A percentile compares a stretch with the other conserved stretches of the same genome.
These are phyloP conservation scores for Zaprionus lineosus DNA, from an alignment of 2,888 invertebrate genomes.

Conservation along the genomic window DNA sequence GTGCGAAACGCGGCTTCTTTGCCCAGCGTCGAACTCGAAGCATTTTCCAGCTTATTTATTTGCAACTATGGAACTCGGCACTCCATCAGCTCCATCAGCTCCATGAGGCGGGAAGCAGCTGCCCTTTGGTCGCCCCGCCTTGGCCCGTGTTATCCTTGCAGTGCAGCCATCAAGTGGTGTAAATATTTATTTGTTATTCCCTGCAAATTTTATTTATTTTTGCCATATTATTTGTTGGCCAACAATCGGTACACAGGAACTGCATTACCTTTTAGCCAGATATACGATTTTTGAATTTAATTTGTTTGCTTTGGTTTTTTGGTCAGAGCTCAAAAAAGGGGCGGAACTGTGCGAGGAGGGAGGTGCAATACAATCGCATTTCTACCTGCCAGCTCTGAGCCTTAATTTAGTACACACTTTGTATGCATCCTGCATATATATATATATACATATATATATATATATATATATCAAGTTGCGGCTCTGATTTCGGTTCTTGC, in stretches of 20 bases:
- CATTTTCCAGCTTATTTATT: conserved; percentile 59
- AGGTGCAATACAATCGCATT: no score
- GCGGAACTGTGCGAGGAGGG: no score
- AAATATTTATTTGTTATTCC: conserved; percentile 69
- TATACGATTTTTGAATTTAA: conserved; percentile 54
- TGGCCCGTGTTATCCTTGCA: background rate
- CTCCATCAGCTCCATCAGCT: conserved; percentile 2
- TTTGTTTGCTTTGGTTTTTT: conserved; percentile 55
- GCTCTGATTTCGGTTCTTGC: no score
- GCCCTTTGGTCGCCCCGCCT: background rate
- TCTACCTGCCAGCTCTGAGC: conserved; percentile 49
- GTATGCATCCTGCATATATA: no score
- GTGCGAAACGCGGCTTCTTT: conserved; percentile 12
- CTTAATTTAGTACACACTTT: no score
- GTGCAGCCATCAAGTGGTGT: conserved; percentile 45
- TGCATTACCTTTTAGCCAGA: conserved; percentile 43
- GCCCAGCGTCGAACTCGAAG: no score
- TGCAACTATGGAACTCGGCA: conserved; percentile 46
- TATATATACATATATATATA: no score
- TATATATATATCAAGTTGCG: no score
- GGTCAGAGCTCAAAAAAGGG: no score
- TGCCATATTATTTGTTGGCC: conserved; percentile 46
- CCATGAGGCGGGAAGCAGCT: no score
- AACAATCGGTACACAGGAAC: conserved; percentile 25
- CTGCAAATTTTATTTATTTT: conserved; percentile 60